A percentile compares a stretch with the other conserved stretches of the same genome.
These are phyloP conservation scores for Pygoscelis adeliae DNA, from an alignment of 2,113 vertebrate genomes.

Conservation along the genomic window DNA sequence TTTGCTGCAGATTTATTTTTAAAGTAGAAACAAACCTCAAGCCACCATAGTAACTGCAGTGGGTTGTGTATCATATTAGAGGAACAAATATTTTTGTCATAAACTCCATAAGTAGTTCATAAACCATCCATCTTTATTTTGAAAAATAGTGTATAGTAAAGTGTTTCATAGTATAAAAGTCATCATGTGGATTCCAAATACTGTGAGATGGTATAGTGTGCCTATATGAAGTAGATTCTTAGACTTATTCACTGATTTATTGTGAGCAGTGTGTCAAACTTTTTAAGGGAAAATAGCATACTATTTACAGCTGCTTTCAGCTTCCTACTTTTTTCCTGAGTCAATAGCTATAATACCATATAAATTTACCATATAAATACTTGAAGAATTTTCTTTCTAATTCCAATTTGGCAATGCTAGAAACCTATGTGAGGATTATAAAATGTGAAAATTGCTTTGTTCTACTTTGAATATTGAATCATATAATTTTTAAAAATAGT, in stretches of 20 bases:
- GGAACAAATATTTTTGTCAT: neutral
- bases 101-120: neutral
- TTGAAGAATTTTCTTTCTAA: neutral
- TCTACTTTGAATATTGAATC: neutral
- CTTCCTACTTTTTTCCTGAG: neutral
- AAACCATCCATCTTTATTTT: neutral
- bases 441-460: neutral
- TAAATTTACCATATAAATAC: neutral
- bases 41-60: neutral
- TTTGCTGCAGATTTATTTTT: neutral
- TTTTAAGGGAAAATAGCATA: neutral
- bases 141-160: neutral
- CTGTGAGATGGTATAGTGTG: neutral
- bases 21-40: neutral
- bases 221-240: neutral
- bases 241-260: neutral
- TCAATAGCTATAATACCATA: neutral
- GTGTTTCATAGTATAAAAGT: neutral
- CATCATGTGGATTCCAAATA: neutral
- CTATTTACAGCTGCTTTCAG: neutral
- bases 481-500: neutral
- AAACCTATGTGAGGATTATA: neutral
- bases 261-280: neutral
- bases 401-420: neutral
- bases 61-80: neutral